phyloP scores from a whole-genome alignment of 1,140 invertebrate species.

The Lepidostoma basale region DNA sequence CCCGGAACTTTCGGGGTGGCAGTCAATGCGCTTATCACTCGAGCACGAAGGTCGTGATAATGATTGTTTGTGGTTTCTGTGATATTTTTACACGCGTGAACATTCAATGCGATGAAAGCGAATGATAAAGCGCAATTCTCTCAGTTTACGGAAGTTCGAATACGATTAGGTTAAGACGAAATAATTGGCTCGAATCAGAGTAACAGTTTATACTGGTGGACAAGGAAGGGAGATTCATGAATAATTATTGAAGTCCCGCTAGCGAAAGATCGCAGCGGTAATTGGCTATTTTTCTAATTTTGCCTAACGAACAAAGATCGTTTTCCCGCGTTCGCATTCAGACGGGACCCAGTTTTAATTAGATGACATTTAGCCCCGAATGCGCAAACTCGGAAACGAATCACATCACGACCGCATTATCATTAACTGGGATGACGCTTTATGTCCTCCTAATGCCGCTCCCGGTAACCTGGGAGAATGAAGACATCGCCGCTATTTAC shows the following conservation, averaged over 20 bases:
- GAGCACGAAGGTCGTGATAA: not conserved
- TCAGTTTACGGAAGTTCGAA: conserved; percentile 19
- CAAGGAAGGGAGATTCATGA: conserved; percentile 31
- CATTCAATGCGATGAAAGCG: conserved; percentile 1
- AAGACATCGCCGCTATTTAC: conserved; percentile 27
- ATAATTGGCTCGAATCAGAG: conserved; percentile 28
- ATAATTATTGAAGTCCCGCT: conserved; percentile 31
- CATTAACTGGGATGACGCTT: conserved; percentile 31
- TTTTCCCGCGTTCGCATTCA: conserved; percentile 34
- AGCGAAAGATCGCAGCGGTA: conserved; percentile 14
- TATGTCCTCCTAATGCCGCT: conserved; percentile 25
- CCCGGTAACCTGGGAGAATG: conserved; percentile 11
- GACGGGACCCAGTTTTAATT: conserved; percentile 31
- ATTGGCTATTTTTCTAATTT: conserved; percentile 41
- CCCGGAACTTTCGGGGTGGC: no score
- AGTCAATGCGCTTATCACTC: not conserved
- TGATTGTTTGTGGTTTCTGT: not conserved
- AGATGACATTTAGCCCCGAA: conserved; percentile 38
- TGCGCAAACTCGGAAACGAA: conserved; percentile 25
- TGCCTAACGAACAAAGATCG: conserved; percentile 29
- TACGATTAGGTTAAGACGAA: conserved; percentile 29
- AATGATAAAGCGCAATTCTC: conserved; percentile 13
- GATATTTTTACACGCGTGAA: conserved; percentile 3
- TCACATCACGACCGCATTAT: conserved; percentile 37
- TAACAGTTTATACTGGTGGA: conserved; percentile 24